These are phyloP conservation scores for Steinernema scapterisci DNA, from an alignment of 2,888 invertebrate genomes.

Conservation along the genomic window DNA sequence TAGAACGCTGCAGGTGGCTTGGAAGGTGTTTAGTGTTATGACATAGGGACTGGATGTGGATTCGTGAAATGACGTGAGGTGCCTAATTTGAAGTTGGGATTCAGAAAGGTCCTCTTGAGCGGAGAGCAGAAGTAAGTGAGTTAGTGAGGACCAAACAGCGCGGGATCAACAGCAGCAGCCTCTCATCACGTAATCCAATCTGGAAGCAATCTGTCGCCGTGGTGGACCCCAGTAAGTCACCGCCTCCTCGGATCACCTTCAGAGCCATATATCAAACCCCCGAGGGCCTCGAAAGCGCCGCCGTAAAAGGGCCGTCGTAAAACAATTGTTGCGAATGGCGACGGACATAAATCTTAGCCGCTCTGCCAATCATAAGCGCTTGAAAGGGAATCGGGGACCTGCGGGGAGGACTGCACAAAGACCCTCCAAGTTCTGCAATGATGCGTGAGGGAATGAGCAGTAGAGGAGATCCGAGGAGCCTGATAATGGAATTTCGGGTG, in stretches of 20 bases:
- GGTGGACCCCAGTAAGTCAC: not conserved
- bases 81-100: too few relatives aligned
- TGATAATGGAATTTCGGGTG: not conserved
- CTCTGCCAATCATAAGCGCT: not conserved
- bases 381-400: not conserved
- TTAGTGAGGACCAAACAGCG: too few relatives aligned
- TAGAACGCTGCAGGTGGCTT: too few relatives aligned
- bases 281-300: conserved; percentile 6
- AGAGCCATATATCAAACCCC: conserved; percentile 1
- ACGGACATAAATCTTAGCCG: conserved; percentile 8
- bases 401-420: not conserved
- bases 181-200: conserved; percentile 9
- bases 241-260: conserved; percentile 12
- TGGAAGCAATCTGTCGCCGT: conserved; percentile 3
- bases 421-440: not conserved
- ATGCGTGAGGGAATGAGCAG: not conserved
- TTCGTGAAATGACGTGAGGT: too few relatives aligned
- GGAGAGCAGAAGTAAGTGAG: too few relatives aligned
- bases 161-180: not conserved
- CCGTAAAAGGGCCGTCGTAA: conserved; percentile 10
- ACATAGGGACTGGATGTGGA: too few relatives aligned
- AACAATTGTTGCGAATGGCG: conserved; percentile 22
- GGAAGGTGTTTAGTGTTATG: too few relatives aligned
- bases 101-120: too few relatives aligned
- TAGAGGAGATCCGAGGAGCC: not conserved